phyloP scores from a whole-genome alignment of 92 coral and sea anemone species.

The Siderastrea siderea region DNA sequence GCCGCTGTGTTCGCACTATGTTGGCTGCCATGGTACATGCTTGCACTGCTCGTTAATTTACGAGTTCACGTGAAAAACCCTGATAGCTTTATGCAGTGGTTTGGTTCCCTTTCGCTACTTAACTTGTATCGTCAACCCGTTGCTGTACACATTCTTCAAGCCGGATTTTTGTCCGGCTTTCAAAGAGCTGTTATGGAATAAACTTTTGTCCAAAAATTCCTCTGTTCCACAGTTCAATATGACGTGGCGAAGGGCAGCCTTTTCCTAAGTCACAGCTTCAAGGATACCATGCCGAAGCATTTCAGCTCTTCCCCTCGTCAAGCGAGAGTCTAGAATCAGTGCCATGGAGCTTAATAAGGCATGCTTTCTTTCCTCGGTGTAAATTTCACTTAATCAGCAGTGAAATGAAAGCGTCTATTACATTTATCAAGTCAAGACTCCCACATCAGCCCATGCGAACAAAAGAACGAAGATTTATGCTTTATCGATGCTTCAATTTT shows the following conservation, averaged over 20 bases:
- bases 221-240: neutral
- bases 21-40: slow-evolving; percentile 75
- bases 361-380: slow-evolving; percentile 4
- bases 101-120: slow-evolving; percentile 20
- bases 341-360: neutral
- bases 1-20: slow-evolving; percentile 65
- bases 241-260: neutral
- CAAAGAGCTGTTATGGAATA: slow-evolving; percentile 7
- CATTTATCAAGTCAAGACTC: too few species aligned
- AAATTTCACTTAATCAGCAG: neutral
- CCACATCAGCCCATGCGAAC: too few species aligned
- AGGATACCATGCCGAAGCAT: neutral
- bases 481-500: too few species aligned
- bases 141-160: slow-evolving; percentile 40
- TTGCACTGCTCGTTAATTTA: slow-evolving; percentile 14
- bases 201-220: neutral
- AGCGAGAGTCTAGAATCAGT: neutral
- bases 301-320: neutral
- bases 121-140: slow-evolving; percentile 7
- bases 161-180: slow-evolving; percentile 29
- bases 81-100: slow-evolving; percentile 13
- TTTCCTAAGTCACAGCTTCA: neutral
- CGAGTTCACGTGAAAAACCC: slow-evolving; percentile 2
- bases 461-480: too few species aligned
- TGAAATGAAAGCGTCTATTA: too few species aligned